A percentile compares a stretch with the other conserved stretches of the same genome.
These are phyloP conservation scores for Heptranchias perlo DNA, from an alignment of 2,113 vertebrate species.

Conservation along the genomic window DNA sequence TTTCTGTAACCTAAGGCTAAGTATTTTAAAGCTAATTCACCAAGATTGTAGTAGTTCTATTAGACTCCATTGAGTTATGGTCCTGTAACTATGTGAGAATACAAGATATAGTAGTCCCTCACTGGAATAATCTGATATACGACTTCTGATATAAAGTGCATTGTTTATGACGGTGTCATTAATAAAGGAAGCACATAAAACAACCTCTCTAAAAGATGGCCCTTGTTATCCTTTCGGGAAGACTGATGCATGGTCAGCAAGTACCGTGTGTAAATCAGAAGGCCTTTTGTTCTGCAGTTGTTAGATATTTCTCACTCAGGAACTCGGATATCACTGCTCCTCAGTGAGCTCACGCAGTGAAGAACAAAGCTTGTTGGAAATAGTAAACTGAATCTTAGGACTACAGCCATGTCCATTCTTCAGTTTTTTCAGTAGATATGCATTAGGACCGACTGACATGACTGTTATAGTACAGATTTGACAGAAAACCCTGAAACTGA, in stretches of 20 bases:
- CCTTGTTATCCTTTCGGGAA: slow-evolving; percentile 2
- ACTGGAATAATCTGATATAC: slow-evolving; percentile 3
- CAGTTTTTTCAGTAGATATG: not conserved
- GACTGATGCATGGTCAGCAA: not conserved
- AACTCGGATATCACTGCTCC: not conserved
- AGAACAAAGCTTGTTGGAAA: not conserved
- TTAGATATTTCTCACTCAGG: not conserved
- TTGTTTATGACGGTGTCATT: not conserved
- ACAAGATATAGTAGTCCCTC: not conserved
- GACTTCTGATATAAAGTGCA: not conserved
- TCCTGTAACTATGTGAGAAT: not conserved
- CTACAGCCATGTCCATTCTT: too few species aligned
- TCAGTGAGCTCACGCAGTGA: not conserved
- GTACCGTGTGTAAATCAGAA: not conserved
- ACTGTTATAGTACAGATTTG: not conserved
- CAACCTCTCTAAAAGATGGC: not conserved
- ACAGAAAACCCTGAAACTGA: not conserved
- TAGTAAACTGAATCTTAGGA: not conserved
- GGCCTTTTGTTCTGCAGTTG: not conserved
- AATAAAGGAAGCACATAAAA: slow-evolving; percentile 14
- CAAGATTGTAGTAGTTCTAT: not conserved
- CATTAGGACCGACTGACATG: not conserved
- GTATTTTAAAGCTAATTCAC: not conserved
- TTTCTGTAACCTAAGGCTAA: not conserved
- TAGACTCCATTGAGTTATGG: not conserved